Evolutionary conservation across 2,888 invertebrate species (phyloP).

Genomic region (Lepidochrysops patricia): DNA sequence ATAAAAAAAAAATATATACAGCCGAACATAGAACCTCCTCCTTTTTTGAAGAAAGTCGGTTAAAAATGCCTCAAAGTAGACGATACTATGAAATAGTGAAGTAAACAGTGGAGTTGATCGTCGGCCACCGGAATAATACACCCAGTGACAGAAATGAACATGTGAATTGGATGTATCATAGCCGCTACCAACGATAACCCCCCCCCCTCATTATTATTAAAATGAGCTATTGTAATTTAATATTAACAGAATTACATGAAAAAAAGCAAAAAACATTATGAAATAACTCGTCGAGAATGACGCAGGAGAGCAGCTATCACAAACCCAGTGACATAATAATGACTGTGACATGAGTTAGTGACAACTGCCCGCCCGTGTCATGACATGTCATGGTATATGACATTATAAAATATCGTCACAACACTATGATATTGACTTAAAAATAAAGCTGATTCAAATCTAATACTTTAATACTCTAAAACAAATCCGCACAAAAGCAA

Average conservation of each 20-base stretch:
- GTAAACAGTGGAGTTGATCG: not conserved
- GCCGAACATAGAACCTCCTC: too few relatives aligned
- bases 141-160: slow-evolving; percentile 37
- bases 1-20: too few relatives aligned
- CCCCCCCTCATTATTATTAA: not conserved
- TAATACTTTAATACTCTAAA: too few relatives aligned
- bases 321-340: slow-evolving; percentile 38
- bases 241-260: not conserved
- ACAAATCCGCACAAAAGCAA: too few relatives aligned
- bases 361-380: slow-evolving; percentile 7
- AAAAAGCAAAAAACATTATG: not conserved
- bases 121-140: slow-evolving; percentile 19
- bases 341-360: slow-evolving; percentile 25
- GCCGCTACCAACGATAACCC: slow-evolving; percentile 6
- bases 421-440: too few relatives aligned
- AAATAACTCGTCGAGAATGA: not conserved
- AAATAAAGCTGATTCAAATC: too few relatives aligned
- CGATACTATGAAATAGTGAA: too few relatives aligned
- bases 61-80: too few relatives aligned
- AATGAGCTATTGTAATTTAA: not conserved
- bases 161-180: slow-evolving; percentile 24
- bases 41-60: too few relatives aligned
- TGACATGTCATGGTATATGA: too few relatives aligned
- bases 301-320: slow-evolving; percentile 14
- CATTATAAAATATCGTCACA: too few relatives aligned